These are phyloP conservation scores for Eublepharis macularius DNA, from an alignment of 2,113 vertebrate genomes.

Conservation along the genomic window DNA sequence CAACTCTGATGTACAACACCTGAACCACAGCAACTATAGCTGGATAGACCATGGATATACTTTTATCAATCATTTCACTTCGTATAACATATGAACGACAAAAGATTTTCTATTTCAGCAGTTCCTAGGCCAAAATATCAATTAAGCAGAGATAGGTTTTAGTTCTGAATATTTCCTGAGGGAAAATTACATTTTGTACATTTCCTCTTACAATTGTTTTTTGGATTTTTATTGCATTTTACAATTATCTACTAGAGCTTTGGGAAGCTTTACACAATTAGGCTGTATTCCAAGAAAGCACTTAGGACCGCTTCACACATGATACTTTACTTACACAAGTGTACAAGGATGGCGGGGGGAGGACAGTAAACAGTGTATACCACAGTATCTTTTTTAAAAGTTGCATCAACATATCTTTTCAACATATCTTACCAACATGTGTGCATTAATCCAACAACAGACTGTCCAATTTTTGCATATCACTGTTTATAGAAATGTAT, in stretches of 20 bases:
- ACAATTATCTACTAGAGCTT: neutral
- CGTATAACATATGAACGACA: neutral
- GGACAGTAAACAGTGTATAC: too few relatives aligned
- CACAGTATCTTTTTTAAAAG: too few relatives aligned
- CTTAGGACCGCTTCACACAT: neutral
- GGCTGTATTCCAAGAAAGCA: constrained; percentile 30
- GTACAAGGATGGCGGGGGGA: constrained; percentile 22
- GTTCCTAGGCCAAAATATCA: constrained; percentile 6
- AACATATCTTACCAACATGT: too few relatives aligned
- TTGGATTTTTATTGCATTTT: constrained; percentile 2
- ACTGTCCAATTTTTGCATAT: too few relatives aligned
- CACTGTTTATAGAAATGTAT: too few relatives aligned
- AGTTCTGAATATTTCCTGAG: constrained; percentile 10
- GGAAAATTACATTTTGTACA: neutral
- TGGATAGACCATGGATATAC: too few relatives aligned
- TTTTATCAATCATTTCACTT: neutral
- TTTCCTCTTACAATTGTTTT: neutral
- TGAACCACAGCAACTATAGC: neutral
- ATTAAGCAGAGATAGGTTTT: fast-evolving
- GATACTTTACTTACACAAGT: neutral
- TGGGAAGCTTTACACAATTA: neutral
- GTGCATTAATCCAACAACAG: too few relatives aligned
- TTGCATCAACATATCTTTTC: too few relatives aligned
- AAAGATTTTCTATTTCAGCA: neutral
- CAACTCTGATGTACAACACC: neutral